Evolutionary conservation across 2,113 vertebrate genomes (phyloP).

Genomic region (Rhagologus leucostigma): DNA sequence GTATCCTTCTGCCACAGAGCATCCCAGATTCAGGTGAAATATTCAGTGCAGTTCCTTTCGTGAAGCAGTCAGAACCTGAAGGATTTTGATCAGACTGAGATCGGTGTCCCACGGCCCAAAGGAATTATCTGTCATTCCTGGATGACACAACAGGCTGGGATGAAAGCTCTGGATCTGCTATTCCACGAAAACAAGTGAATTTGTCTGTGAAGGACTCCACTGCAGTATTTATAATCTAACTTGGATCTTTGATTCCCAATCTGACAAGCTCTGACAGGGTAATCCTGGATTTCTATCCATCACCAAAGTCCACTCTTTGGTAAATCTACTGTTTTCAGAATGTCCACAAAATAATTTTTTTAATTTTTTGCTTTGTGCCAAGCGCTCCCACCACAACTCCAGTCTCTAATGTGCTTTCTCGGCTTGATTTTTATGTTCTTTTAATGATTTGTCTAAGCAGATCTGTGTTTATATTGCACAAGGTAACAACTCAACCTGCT

Average conservation of each 20-base stretch:
- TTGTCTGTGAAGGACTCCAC: background rate
- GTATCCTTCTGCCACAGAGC: background rate
- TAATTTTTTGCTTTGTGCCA: background rate
- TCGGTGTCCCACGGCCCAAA: background rate
- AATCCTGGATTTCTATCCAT: background rate
- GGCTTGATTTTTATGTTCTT: background rate
- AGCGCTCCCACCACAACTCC: background rate
- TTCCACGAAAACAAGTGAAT: background rate
- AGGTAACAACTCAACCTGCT: background rate
- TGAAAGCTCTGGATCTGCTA: background rate
- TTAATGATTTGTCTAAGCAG: background rate
- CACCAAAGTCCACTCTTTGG: background rate
- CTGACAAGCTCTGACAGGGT: background rate
- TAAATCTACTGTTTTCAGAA: background rate
- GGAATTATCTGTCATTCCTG: background rate
- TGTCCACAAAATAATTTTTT: background rate
- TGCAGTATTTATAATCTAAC: background rate
- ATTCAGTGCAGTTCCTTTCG: accelerated
- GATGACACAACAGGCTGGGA: background rate
- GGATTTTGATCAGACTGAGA: background rate
- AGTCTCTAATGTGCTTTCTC: background rate
- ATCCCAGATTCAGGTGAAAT: background rate
- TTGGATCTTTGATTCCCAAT: background rate
- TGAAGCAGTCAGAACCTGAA: background rate
- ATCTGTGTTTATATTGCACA: background rate